phyloP scores from a whole-genome alignment of 2,113 vertebrate genomes.

The Forbesichthys agassizii region DNA sequence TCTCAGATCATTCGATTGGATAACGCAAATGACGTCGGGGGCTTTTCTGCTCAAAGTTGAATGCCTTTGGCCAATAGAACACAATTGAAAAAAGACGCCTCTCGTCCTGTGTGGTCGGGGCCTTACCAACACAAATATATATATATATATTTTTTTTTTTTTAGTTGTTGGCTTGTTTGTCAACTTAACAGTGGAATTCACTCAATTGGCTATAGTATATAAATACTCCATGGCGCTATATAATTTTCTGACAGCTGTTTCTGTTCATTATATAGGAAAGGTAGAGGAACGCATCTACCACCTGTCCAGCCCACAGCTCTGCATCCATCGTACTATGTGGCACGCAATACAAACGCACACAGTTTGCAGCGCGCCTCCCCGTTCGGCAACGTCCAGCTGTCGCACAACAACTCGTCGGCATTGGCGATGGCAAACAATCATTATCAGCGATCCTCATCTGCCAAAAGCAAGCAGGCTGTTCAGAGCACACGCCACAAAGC shows the following conservation, averaged over 20 bases:
- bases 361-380: constrained; percentile 3
- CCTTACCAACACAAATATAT: too few relatives aligned
- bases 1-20: too few relatives aligned
- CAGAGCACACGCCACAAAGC: not conserved
- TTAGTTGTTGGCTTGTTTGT: too few relatives aligned
- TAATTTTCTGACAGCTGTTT: not conserved
- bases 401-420: constrained; percentile 19
- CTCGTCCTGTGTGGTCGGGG: too few relatives aligned
- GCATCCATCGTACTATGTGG: constrained; percentile 15
- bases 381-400: constrained; percentile 23
- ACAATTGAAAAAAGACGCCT: too few relatives aligned
- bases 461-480: constrained; percentile 28
- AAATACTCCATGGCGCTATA: not conserved
- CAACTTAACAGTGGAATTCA: too few relatives aligned
- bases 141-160: too few relatives aligned
- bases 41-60: too few relatives aligned
- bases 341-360: not conserved
- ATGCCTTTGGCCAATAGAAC: too few relatives aligned
- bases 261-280: constrained; percentile 1
- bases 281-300: not conserved
- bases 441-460: constrained; percentile 25
- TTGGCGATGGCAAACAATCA: not conserved
- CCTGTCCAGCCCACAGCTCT: constrained; percentile 14
- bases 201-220: not conserved
- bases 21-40: too few relatives aligned